phyloP scores from a whole-genome alignment of 2,113 vertebrate species.

The Hystrix brachyura region DNA sequence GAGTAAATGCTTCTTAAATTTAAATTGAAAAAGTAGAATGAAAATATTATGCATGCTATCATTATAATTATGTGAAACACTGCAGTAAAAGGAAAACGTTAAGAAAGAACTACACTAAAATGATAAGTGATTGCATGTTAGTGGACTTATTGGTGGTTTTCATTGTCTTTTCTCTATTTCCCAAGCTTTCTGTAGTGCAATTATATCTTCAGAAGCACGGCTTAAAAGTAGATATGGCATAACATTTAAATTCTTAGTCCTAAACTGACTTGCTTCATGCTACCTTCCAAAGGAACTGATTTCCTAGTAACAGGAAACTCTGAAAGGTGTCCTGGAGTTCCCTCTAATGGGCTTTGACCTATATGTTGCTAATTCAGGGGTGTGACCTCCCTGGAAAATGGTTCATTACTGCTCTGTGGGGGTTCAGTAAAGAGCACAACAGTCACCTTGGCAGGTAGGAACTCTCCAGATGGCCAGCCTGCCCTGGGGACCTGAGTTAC shows the following conservation, averaged over 20 bases:
- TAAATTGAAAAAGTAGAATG: neutral
- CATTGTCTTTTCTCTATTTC: neutral
- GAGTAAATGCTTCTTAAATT: neutral
- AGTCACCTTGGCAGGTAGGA: slow-evolving; percentile 54
- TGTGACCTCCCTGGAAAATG: slow-evolving; percentile 54
- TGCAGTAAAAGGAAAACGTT: neutral
- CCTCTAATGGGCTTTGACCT: slow-evolving; percentile 65
- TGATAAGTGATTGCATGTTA: neutral
- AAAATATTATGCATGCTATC: neutral
- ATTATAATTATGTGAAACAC: neutral
- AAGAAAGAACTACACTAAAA: neutral
- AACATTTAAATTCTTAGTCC: neutral
- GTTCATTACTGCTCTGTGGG: slow-evolving; percentile 66
- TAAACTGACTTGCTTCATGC: neutral
- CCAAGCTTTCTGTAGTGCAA: neutral
- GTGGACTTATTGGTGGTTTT: neutral
- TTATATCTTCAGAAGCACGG: slow-evolving; percentile 4
- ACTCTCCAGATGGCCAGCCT: slow-evolving; percentile 57
- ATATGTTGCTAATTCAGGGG: slow-evolving; percentile 49
- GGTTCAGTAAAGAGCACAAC: slow-evolving; percentile 52
- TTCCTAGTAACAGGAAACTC: slow-evolving; percentile 44
- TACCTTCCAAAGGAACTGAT: slow-evolving; percentile 11
- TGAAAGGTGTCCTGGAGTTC: slow-evolving; percentile 31
- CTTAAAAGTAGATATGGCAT: neutral
- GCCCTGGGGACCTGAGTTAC: slow-evolving; percentile 29